These are phyloP conservation scores for Platerodrilus igneus DNA, from an alignment of 2,888 invertebrate genomes.

Conservation along the genomic window DNA sequence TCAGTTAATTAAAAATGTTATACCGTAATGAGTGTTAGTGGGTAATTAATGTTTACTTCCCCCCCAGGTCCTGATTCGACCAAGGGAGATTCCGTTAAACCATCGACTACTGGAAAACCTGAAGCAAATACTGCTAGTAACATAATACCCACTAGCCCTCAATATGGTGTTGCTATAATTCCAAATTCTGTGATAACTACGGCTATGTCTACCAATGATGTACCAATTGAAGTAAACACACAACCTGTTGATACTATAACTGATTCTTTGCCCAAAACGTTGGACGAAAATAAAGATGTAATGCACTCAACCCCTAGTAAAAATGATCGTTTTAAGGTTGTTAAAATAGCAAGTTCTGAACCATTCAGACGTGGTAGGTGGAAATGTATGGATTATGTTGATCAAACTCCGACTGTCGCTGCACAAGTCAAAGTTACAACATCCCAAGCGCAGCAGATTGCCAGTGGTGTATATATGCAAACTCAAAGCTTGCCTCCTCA, in stretches of 20 bases:
- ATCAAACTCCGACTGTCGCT: slow-evolving; percentile 52
- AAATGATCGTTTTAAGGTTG: slow-evolving; percentile 67
- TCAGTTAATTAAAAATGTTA: too few species aligned
- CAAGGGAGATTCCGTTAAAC: slow-evolving; percentile 48
- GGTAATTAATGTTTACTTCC: slow-evolving; percentile 22
- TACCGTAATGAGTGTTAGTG: slow-evolving; percentile 38
- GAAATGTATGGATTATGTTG: slow-evolving; percentile 74
- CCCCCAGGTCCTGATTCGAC: slow-evolving; percentile 48
- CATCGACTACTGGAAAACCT: too few species aligned
- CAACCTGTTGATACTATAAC: slow-evolving; percentile 36
- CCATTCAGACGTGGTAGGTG: slow-evolving; percentile 71
- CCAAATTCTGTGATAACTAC: slow-evolving; percentile 46
- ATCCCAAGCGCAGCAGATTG: slow-evolving; percentile 13
- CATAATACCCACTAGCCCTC: slow-evolving; percentile 62
- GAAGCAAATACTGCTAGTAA: slow-evolving; percentile 36
- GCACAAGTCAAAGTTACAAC: slow-evolving; percentile 18
- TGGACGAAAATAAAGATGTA: slow-evolving; percentile 51
- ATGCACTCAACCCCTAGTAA: slow-evolving; percentile 52
- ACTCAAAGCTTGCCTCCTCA: slow-evolving; percentile 50
- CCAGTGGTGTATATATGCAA: slow-evolving; percentile 40
- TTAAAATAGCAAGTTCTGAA: slow-evolving; percentile 72
- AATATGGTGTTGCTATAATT: slow-evolving; percentile 60
- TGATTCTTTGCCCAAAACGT: slow-evolving; percentile 44
- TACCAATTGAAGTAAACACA: slow-evolving; percentile 32
- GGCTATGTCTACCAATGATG: slow-evolving; percentile 30